phyloP scores from a whole-genome alignment of 1,140 invertebrate genomes.

The Heliconius himera region DNA sequence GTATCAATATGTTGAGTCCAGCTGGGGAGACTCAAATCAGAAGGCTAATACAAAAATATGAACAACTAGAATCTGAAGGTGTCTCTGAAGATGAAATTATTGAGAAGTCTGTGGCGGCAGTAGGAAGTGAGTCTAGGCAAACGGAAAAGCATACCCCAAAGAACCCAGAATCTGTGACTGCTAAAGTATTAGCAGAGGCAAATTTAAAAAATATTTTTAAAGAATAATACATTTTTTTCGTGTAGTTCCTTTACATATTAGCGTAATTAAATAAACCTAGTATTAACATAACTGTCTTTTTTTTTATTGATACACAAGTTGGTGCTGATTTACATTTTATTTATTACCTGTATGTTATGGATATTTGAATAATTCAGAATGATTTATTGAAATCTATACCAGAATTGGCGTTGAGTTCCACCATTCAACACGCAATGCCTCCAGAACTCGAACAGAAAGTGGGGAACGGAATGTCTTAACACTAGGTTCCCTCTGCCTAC shows the following conservation, averaged over 20 bases:
- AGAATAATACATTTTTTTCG: conserved; percentile 45
- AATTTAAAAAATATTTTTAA: conserved; percentile 76
- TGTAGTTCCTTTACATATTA: neutral
- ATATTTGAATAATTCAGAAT: too few relatives aligned
- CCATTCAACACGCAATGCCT: too few relatives aligned
- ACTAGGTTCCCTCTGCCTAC: too few relatives aligned
- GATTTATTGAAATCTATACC: too few relatives aligned
- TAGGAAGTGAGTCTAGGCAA: conserved; percentile 41
- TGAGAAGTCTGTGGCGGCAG: conserved; percentile 55
- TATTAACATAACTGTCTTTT: neutral
- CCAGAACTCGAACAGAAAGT: too few relatives aligned
- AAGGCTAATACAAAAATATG: conserved; percentile 83
- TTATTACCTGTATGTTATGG: neutral
- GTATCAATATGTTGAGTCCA: conserved; percentile 77
- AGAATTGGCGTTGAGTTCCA: too few relatives aligned
- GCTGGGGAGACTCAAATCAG: conserved; percentile 81
- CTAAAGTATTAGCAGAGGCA: conserved; percentile 60
- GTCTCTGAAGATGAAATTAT: conserved; percentile 77
- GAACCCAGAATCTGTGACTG: conserved; percentile 55
- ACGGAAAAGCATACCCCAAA: neutral
- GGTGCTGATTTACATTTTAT: neutral
- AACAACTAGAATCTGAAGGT: conserved; percentile 79
- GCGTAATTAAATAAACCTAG: neutral
- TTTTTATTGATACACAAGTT: neutral
- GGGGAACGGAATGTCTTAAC: too few relatives aligned